Evolutionary conservation across 1,140 invertebrate genomes (phyloP).

Genomic region (Tachypleus tridentatus): DNA sequence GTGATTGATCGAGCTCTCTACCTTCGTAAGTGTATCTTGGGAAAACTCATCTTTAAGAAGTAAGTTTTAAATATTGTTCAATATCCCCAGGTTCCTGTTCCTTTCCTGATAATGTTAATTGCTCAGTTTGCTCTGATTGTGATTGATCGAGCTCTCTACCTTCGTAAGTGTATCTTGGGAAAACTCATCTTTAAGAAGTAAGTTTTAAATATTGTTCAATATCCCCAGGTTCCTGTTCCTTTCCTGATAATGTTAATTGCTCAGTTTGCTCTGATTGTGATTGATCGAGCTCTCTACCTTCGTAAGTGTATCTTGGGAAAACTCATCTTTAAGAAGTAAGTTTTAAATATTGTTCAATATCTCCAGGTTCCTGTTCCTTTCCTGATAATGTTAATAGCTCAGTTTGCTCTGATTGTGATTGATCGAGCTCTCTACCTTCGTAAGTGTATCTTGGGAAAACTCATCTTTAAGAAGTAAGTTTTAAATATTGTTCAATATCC

Average conservation of each 20-base stretch:
- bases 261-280: conserved; percentile 78
- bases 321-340: conserved; percentile 53
- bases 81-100: conserved; percentile 59
- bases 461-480: conserved; percentile 48
- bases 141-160: conserved; percentile 88
- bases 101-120: conserved; percentile 90
- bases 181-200: conserved; percentile 74
- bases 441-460: conserved; percentile 85
- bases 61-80: background rate
- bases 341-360: background rate
- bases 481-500: conserved; percentile 3
- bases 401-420: conserved; percentile 83
- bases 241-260: conserved; percentile 92
- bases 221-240: conserved; percentile 63
- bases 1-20: conserved; percentile 94
- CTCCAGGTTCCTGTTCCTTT: conserved; percentile 78
- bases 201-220: background rate
- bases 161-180: conserved; percentile 82
- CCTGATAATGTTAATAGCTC: conserved; percentile 83
- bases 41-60: conserved; percentile 81
- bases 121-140: conserved; percentile 84
- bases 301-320: conserved; percentile 87
- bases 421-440: conserved; percentile 92
- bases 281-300: conserved; percentile 92
- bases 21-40: conserved; percentile 80